Evolutionary conservation across 2,888 invertebrate species (phyloP), one percentile per base, ranked within the genome.

Genomic region (Macrosoma leucophasiata): DNA sequence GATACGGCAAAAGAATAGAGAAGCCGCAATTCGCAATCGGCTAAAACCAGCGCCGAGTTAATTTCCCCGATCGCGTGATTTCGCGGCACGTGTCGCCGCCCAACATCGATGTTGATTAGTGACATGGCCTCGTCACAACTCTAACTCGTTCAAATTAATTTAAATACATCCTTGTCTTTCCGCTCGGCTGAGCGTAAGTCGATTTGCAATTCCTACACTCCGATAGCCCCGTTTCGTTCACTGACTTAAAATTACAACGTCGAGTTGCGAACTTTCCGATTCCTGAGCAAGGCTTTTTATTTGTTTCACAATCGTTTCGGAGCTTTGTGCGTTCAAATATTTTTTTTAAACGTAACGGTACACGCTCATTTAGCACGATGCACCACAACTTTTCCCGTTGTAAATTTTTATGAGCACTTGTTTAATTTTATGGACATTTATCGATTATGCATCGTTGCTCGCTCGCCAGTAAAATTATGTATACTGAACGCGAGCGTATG

Each of bases 81-180:
- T n/a, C 14, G 14, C 8, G 7, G 13, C 32, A 36, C 14, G 8
- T 23, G 22, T 12, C 15, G 20, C n/a, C 18, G 33, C 21, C 36
- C 35, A 34, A 36, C 43, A 44, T 43, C 41, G 33, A 35, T 31
- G 45, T 48, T 55, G 50, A 55, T 55, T 52, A 49, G 50, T 45
- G 36, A 39, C 44, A 31, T 50, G n/a, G n/a, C n/a, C n/a, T n/a
- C n/a, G 48, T 48, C 46, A 41, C 44, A 44, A 36, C 43, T 43
- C 31, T 34, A 37, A 41, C 46, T 55, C 50, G 52, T 52, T 46
- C 53, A 72, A 77, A 77, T 78, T 78, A 74, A 76, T 76, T 77
- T 71, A 72, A 72, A 74, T 71, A 71, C 72, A 70, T 72, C 69
- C 66, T 74, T 73, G 76, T 72, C 70, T 77, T 72, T 73, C 64